phyloP scores from a whole-genome alignment of 64 coral and sea anemone species.

The Actinia equina region DNA sequence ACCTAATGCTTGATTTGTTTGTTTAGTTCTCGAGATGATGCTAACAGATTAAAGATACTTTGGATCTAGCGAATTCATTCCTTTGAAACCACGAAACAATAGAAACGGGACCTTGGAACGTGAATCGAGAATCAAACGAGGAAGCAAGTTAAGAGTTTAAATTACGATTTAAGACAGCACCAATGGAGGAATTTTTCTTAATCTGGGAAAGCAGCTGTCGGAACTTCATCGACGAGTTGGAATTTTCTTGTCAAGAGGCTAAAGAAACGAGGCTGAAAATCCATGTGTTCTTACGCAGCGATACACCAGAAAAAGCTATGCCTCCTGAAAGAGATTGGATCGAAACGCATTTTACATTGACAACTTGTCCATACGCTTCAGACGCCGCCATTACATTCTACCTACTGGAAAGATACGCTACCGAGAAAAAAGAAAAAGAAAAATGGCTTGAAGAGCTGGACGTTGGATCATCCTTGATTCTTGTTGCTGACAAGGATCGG shows the following conservation, averaged over 20 bases:
- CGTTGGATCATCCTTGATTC: neutral
- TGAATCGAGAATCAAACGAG: neutral
- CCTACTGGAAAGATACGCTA: conserved; percentile 50
- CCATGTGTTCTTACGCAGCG: conserved; percentile 82
- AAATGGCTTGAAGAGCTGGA: neutral
- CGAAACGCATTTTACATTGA: conserved; percentile 61
- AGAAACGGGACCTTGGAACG: neutral
- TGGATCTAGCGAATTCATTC: neutral
- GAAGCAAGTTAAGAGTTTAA: neutral
- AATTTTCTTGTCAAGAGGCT: conserved; percentile 46
- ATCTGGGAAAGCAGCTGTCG: conserved; percentile 97
- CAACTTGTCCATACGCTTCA: conserved; percentile 88
- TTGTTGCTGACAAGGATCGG: conserved; percentile 69
- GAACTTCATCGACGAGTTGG: conserved; percentile 88
- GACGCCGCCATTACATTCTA: conserved; percentile 54
- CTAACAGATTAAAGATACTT: neutral
- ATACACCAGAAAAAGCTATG: conserved; percentile 79
- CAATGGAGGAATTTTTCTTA: conserved; percentile 69
- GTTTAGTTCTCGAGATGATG: neutral
- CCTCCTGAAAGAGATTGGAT: conserved; percentile 73
- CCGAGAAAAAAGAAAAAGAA: neutral
- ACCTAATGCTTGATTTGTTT: neutral
- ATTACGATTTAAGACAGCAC: neutral
- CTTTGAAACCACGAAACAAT: neutral
- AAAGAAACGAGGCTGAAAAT: conserved; percentile 53